Conservation (phyloP, 2,888 invertebrate genomes). For the Cephalotes varians region DNA sequence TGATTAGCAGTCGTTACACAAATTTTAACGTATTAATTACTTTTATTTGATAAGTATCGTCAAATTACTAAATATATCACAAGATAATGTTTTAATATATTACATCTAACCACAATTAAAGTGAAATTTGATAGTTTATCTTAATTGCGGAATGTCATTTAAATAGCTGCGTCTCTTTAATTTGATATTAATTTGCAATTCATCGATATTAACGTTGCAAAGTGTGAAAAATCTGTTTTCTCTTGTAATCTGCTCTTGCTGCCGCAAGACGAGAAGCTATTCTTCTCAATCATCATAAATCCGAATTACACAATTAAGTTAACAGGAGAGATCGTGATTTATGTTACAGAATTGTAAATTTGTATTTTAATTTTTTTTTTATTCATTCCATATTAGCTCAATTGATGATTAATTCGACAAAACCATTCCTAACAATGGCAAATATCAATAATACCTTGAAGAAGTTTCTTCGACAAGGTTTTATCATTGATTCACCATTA, state of each 20-base stretch:
- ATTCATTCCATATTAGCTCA: background rate
- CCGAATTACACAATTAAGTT: background rate
- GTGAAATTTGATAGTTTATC: background rate
- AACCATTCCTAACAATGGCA: background rate
- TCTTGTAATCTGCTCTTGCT: background rate
- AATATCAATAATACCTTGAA: slow-evolving; percentile 13
- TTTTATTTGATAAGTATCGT: background rate
- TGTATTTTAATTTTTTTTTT: background rate
- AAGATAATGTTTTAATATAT: background rate
- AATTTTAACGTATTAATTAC: background rate
- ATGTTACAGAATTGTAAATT: background rate
- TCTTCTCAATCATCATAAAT: slow-evolving; percentile 9
- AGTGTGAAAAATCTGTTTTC: background rate
- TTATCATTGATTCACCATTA: background rate
- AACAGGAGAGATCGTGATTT: background rate
- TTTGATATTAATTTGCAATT: background rate
- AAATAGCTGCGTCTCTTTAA: background rate
- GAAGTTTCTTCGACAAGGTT: background rate
- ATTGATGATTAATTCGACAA: background rate
- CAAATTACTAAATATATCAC: background rate
- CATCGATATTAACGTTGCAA: background rate
- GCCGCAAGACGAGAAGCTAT: background rate
- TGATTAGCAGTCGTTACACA: slow-evolving; percentile 11
- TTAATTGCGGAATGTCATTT: background rate
- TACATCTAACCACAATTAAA: background rate